Percentiles rank a stretch among this genome's conserved stretches.
These are phyloP conservation scores for Toxotes jaculatrix DNA, from an alignment of 2,113 vertebrate genomes.

Conservation along the genomic window DNA sequence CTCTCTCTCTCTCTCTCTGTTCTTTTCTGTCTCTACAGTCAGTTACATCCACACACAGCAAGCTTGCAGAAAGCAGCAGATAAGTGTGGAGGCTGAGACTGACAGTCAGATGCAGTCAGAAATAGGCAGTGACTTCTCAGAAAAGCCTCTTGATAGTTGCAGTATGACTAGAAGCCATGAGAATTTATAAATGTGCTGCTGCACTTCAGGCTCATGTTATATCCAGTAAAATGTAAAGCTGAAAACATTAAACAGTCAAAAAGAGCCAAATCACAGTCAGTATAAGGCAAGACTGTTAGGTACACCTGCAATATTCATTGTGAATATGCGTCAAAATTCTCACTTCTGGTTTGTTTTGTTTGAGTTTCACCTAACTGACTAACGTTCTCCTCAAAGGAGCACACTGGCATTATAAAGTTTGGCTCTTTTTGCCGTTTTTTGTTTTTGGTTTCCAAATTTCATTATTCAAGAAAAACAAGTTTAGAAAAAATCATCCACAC, in stretches of 20 bases:
- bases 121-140: constrained; percentile 80
- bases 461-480: too few species aligned
- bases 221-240: constrained; percentile 57
- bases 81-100: constrained; percentile 75
- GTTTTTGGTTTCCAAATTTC: background rate
- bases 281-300: constrained; percentile 8
- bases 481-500: background rate
- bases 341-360: constrained; percentile 59
- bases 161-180: constrained; percentile 77
- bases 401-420: background rate
- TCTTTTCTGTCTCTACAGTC: constrained; percentile 57
- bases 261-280: constrained; percentile 9
- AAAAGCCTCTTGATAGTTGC: constrained; percentile 73
- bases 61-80: constrained; percentile 62
- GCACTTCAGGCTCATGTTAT: constrained; percentile 30
- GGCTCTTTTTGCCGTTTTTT: background rate
- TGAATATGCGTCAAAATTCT: constrained; percentile 58
- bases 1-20: constrained; percentile 29
- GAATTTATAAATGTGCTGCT: constrained; percentile 30
- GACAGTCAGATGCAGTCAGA: constrained; percentile 73
- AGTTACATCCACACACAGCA: constrained; percentile 65
- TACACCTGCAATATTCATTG: constrained; percentile 52
- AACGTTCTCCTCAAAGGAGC: constrained; percentile 9
- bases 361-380: constrained; percentile 41
- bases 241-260: constrained; percentile 25